phyloP scores from a whole-genome alignment of 2,113 vertebrate genomes.

The Cebidichthys violaceus region DNA sequence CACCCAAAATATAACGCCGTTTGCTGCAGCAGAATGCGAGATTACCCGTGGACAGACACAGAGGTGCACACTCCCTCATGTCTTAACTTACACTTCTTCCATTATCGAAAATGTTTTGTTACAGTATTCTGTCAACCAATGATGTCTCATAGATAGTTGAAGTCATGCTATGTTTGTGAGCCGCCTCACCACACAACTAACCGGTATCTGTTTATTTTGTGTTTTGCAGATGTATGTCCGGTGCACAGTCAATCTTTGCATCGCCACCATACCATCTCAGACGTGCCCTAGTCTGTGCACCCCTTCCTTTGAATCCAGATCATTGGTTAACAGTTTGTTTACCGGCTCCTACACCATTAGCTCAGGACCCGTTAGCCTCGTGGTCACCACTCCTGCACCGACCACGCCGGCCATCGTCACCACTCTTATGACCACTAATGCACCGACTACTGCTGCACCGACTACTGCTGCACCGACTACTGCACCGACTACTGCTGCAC shows the following conservation, averaged over 20 bases:
- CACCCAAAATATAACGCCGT: no score
- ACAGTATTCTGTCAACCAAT: neutral
- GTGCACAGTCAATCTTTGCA: conserved; percentile 76
- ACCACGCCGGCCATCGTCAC: fast-evolving
- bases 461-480: neutral
- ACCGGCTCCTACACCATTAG: conserved; percentile 52
- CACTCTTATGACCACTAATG: fast-evolving
- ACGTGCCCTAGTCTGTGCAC: conserved; percentile 69
- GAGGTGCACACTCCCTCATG: no score
- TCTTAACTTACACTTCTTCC: neutral
- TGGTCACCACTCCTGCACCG: conserved; percentile 14
- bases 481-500: no score
- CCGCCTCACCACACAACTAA: neutral
- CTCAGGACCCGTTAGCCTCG: conserved; percentile 66
- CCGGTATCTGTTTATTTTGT: neutral
- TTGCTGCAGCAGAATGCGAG: no score
- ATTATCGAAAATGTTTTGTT: neutral
- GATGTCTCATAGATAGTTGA: neutral
- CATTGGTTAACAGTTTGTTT: neutral
- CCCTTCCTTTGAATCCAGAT: fast-evolving
- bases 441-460: neutral
- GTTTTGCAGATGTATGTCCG: conserved; percentile 72
- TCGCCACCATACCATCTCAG: conserved; percentile 56
- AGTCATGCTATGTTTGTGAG: neutral
- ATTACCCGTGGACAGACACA: no score